Evolutionary conservation across 2,113 vertebrate species (phyloP), one percentile per base, ranked within the genome.

Genomic region (Polypterus senegalus): DNA sequence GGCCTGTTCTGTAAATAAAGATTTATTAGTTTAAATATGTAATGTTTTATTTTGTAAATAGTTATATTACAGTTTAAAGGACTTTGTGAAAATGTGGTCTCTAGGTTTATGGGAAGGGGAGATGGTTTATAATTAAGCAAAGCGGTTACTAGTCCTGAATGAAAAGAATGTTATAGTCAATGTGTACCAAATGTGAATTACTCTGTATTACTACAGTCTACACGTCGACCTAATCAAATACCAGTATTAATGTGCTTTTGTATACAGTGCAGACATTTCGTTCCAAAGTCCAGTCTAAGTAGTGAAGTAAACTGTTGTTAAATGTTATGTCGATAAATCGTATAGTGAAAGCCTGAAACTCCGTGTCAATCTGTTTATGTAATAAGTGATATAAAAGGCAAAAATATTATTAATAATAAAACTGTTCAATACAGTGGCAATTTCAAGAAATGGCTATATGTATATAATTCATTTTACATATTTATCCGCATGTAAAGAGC

Each of bases 121-220:
- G 72, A 77, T 79, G 83, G 84, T 82, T 82, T 71, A 79, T 85
- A 77, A 84, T 74, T 61, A 83, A 88, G 80, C 88, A 92, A 90
- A 88, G 87, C 89, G 89, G 91, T 89, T 91, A 87, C 89, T 91
- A 93, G 92, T 91, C 88, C 89, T 92, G 89, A 91, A 89, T 94
- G 91, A 91, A 90, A 88, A 96, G 91, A 93, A 94, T 97, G 94
- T 96, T 91, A 88, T 96, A 97, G 95, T 96, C 90, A 88, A 89
- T 89, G 94, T 97, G 93, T 94, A 96, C 91, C 92, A 97, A 97
- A 98, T 97, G 96, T 98, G 96, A 97, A 97, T 92, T 93, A 91
- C 90, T 93, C 92, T 92, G 94, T 98, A 97, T 93, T 90, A 93
- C 90, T 92, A 87, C 94, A 91, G 95, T 98, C 92, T 92, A 88